Evolutionary conservation across 2,888 invertebrate species (phyloP).

Genomic region (Lasius platythorax): DNA sequence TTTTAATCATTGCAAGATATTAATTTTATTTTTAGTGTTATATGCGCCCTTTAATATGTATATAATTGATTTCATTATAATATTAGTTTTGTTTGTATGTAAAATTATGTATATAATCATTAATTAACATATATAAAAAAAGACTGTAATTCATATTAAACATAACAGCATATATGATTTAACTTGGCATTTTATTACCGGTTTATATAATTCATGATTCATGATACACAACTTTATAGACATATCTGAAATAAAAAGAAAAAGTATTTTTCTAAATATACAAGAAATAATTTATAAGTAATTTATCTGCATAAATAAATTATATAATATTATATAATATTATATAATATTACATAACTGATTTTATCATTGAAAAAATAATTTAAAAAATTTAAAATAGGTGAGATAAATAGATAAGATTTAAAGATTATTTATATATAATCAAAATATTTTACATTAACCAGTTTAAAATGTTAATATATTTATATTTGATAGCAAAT

Average conservation of each 20-base stretch:
- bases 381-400: neutral
- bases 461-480: constrained; percentile 1
- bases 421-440: neutral
- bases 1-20: neutral
- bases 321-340: no score
- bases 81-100: neutral
- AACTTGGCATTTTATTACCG: neutral
- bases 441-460: neutral
- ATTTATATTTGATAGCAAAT: constrained; percentile 1
- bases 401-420: neutral
- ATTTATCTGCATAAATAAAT: constrained; percentile 1
- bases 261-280: neutral
- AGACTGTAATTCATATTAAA: constrained; percentile 46
- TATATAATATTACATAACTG: neutral
- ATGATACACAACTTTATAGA: neutral
- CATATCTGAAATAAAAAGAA: neutral
- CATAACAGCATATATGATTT: neutral
- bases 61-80: constrained; percentile 9
- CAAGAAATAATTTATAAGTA: neutral
- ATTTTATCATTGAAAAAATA: neutral
- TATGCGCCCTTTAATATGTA: neutral
- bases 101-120: constrained; percentile 12
- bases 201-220: neutral
- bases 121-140: neutral
- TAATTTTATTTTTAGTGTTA: constrained; percentile 16